Percentiles rank a stretch among this genome's conserved stretches.
Evolutionary conservation across 2,113 vertebrate species (phyloP).

Genomic region (Tursiops truncatus): DNA sequence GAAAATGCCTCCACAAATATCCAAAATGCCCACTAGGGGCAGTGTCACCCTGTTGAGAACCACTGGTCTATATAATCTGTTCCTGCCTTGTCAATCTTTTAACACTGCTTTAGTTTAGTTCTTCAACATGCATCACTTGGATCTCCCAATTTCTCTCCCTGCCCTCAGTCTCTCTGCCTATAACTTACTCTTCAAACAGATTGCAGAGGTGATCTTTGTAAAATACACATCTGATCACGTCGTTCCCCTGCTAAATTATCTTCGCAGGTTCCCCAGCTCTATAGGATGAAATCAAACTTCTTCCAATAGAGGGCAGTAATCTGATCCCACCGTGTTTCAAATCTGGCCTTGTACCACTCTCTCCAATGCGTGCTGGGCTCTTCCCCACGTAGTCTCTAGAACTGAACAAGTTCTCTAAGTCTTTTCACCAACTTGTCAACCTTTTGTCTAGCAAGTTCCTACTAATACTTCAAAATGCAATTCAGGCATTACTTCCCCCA

Average conservation of each 20-base stretch:
- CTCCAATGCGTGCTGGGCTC: background rate
- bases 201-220: background rate
- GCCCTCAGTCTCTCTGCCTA: background rate
- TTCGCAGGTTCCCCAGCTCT: background rate
- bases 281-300: background rate
- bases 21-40: background rate
- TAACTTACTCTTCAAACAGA: background rate
- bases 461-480: slow-evolving; percentile 20
- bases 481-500: background rate
- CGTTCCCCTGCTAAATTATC: background rate
- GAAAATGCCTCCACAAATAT: slow-evolving; percentile 25
- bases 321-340: background rate
- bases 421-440: background rate
- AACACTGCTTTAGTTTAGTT: background rate
- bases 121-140: background rate
- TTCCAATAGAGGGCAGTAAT: background rate
- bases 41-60: background rate
- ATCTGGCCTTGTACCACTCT: background rate
- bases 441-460: background rate
- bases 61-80: background rate
- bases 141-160: background rate
- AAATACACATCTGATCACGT: background rate
- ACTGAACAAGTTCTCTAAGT: background rate
- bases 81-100: background rate
- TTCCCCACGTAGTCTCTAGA: background rate